Conservation (phyloP, 2,797 vertebrate species). For the Apodemus agrarius region DNA sequence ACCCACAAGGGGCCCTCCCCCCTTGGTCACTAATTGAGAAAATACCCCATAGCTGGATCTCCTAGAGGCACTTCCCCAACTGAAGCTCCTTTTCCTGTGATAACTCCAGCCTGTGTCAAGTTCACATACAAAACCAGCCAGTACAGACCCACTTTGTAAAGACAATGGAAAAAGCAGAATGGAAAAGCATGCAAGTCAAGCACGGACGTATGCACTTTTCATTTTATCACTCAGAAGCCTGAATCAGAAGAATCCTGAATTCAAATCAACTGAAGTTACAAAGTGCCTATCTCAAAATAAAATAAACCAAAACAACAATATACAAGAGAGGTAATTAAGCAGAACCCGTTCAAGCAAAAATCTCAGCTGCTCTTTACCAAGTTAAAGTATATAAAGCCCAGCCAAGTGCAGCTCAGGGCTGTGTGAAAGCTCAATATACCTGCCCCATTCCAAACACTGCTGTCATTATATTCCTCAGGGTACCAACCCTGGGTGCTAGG, state of each 20-base stretch:
- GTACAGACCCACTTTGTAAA: not conserved
- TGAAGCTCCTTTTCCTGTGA: too few relatives aligned
- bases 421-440: not conserved
- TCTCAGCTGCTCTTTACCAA: not conserved
- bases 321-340: not conserved
- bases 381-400: not conserved
- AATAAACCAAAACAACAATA: not conserved
- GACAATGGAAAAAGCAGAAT: not conserved
- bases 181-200: not conserved
- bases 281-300: not conserved
- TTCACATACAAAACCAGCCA: too few relatives aligned
- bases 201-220: not conserved
- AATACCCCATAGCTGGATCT: too few relatives aligned
- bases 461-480: not conserved
- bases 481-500: not conserved
- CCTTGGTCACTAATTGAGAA: too few relatives aligned
- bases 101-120: too few relatives aligned
- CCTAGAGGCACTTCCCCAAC: too few relatives aligned
- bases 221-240: not conserved
- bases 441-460: not conserved
- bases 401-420: not conserved
- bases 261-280: not conserved
- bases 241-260: not conserved
- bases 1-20: too few relatives aligned
- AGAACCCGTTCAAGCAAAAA: not conserved